Evolutionary conservation across 2,113 vertebrate genomes (phyloP).

Genomic region (Noctilio leporinus): DNA sequence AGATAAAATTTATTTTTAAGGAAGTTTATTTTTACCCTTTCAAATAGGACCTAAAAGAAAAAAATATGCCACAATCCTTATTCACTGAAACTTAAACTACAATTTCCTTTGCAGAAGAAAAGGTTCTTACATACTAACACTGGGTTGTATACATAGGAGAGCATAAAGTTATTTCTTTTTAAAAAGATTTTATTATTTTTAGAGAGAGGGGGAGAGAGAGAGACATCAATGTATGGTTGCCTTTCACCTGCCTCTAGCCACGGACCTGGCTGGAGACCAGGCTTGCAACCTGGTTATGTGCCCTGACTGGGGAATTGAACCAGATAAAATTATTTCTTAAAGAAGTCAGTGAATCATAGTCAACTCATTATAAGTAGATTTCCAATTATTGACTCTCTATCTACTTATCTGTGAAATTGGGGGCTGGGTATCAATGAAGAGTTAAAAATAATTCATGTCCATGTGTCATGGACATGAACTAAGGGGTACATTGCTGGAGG

Average conservation of each 20-base stretch:
- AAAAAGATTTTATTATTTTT: no score
- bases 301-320: no score
- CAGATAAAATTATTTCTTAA: constrained; percentile 24
- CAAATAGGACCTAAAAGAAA: constrained; percentile 23
- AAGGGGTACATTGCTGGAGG: no score
- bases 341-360: constrained; percentile 17
- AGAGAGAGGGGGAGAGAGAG: no score
- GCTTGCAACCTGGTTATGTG: no score
- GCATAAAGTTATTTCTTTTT: constrained; percentile 6
- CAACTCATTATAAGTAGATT: background rate
- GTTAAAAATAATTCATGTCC: constrained; percentile 47
- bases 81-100: constrained; percentile 18
- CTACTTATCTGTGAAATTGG: background rate
- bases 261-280: no score
- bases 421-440: background rate
- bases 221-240: no score
- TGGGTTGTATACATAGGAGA: background rate
- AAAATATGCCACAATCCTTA: background rate
- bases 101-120: background rate
- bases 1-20: constrained; percentile 52
- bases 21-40: constrained; percentile 39
- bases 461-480: no score
- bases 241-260: no score
- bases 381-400: background rate
- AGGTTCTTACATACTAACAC: background rate